phyloP scores from a whole-genome alignment of 2,888 invertebrate species.

The Rotaria macrura region DNA sequence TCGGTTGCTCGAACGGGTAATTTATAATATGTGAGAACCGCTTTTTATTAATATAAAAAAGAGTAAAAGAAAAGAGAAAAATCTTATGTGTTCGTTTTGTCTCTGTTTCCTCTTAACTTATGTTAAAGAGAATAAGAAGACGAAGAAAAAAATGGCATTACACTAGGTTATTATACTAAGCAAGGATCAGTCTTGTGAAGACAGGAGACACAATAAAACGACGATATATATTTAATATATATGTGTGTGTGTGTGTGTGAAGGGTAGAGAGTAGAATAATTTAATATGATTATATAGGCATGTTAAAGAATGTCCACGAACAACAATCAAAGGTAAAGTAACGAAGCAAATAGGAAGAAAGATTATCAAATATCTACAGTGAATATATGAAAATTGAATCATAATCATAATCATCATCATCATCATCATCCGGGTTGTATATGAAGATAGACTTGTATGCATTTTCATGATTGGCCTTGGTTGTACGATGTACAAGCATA shows the following conservation, averaged over 20 bases:
- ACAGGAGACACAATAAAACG: background rate
- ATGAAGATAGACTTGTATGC: background rate
- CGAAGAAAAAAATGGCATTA: background rate
- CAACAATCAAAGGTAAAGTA: background rate
- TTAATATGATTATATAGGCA: background rate
- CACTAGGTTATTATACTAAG: background rate
- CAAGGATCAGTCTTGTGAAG: background rate
- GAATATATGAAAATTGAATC: conserved; percentile 6
- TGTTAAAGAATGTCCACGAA: background rate
- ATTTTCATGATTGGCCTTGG: background rate
- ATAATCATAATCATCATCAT: background rate
- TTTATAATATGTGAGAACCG: conserved; percentile 5
- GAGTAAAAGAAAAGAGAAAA: conserved; percentile 6
- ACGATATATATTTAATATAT: background rate
- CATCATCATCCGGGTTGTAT: background rate
- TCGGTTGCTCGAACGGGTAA: conserved; percentile 1
- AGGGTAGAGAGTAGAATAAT: background rate
- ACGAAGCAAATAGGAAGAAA: background rate
- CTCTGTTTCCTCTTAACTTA: conserved; percentile 10
- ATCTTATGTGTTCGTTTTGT: conserved; percentile 7
- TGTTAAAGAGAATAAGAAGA: background rate
- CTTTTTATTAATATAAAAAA: background rate
- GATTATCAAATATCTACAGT: background rate
- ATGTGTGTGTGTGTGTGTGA: background rate
- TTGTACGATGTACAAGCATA: background rate